A percentile compares a stretch with the other conserved stretches of the same genome.
Evolutionary conservation across 2,113 vertebrate genomes (phyloP).

Genomic region (Anguilla rostrata): DNA sequence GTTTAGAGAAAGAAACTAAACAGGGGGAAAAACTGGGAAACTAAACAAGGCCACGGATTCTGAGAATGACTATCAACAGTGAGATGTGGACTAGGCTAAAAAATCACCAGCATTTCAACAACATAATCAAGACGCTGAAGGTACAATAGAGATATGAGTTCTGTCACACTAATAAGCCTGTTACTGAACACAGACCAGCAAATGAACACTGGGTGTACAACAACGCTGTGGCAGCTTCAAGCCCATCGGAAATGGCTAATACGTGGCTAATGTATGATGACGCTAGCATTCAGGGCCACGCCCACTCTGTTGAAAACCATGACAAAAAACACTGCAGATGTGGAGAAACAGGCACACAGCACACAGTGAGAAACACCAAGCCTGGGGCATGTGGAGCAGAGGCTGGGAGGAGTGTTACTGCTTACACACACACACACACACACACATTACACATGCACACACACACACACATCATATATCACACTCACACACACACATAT

Average conservation of each 20-base stretch:
- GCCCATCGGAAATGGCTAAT: background rate
- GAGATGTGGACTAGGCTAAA: background rate
- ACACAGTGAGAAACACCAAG: background rate
- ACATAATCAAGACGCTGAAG: too few relatives aligned
- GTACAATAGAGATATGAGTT: too few relatives aligned
- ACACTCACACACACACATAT: too few relatives aligned
- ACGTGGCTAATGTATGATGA: background rate
- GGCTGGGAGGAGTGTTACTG: background rate
- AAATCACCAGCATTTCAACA: background rate
- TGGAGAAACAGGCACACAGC: background rate
- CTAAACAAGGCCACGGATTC: background rate
- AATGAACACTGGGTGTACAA: background rate
- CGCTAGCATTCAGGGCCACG: background rate
- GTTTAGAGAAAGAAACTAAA: background rate
- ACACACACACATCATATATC: background rate
- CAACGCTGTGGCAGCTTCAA: background rate
- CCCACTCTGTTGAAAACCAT: background rate
- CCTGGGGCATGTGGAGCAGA: background rate
- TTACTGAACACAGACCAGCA: background rate
- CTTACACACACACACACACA: constrained; percentile 1
- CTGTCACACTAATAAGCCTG: background rate
- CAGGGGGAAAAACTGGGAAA: background rate
- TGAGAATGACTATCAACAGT: background rate
- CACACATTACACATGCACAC: background rate
- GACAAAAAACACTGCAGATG: background rate